Conservation (phyloP, 1,140 invertebrate genomes). For the Zophobas atratus region DNA sequence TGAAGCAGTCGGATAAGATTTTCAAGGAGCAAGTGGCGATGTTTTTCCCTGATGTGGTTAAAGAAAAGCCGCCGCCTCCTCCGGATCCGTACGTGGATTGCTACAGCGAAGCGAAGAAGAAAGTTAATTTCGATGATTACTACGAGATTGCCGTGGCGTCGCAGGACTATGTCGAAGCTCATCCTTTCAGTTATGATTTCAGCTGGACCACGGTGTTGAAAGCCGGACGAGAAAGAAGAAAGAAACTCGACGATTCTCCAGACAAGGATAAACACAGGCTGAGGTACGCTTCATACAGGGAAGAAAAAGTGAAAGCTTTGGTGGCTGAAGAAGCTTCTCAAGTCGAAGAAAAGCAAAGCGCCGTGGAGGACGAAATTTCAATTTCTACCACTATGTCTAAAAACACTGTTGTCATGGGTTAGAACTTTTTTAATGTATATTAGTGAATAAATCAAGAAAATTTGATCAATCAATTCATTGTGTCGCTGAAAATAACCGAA, state of each 20-base stretch:
- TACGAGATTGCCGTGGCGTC: constrained; percentile 44
- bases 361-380: not conserved
- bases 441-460: no score
- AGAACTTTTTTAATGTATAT: no score
- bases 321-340: not conserved
- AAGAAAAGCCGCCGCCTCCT: constrained; percentile 58
- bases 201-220: constrained; percentile 53
- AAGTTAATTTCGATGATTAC: constrained; percentile 53
- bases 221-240: constrained; percentile 14
- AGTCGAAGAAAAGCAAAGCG: not conserved
- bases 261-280: not conserved
- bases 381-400: not conserved
- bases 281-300: not conserved
- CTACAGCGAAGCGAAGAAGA: constrained; percentile 47
- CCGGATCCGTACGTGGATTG: constrained; percentile 60
- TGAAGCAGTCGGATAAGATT: constrained; percentile 61
- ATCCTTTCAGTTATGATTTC: constrained; percentile 61
- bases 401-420: not conserved
- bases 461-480: no score
- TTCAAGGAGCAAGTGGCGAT: constrained; percentile 63
- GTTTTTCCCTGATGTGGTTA: constrained; percentile 64
- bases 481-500: no score
- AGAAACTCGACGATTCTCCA: not conserved
- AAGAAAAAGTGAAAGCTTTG: not conserved
- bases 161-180: constrained; percentile 49